phyloP scores from a whole-genome alignment of 2,888 invertebrate species.

The Drosophila melanocephala region DNA sequence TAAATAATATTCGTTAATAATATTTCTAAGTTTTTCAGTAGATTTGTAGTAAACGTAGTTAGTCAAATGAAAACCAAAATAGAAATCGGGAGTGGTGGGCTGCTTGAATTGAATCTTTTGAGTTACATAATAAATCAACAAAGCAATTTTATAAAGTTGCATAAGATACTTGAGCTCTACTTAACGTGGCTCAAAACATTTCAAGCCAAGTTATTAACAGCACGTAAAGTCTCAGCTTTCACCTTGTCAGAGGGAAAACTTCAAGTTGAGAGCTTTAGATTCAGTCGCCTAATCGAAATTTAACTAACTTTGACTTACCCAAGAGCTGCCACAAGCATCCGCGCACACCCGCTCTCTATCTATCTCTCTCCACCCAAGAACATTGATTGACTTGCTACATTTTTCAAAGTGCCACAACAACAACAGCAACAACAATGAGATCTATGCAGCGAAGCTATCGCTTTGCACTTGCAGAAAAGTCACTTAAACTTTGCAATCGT shows the following conservation, averaged over 20 bases:
- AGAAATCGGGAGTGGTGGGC: neutral
- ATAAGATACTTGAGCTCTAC: neutral
- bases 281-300: constrained; percentile 47
- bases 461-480: constrained; percentile 78
- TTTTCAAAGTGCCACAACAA: constrained; percentile 53
- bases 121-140: neutral
- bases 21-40: neutral
- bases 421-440: constrained; percentile 13
- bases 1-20: neutral
- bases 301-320: constrained; percentile 54
- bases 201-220: constrained; percentile 7
- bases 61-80: neutral
- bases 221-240: constrained; percentile 19
- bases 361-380: neutral
- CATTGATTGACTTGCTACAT: constrained; percentile 74
- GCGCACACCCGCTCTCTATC: neutral
- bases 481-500: constrained; percentile 84
- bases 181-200: neutral
- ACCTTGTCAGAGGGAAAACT: constrained; percentile 21
- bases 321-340: constrained; percentile 9
- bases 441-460: constrained; percentile 44
- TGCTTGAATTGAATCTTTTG: neutral
- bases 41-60: constrained; percentile 1
- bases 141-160: neutral
- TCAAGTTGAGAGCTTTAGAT: constrained; percentile 18